A percentile compares a stretch with the other conserved stretches of the same genome.
Conservation (phyloP, 2,113 vertebrate species). For the Sebastes fasciatus region DNA sequence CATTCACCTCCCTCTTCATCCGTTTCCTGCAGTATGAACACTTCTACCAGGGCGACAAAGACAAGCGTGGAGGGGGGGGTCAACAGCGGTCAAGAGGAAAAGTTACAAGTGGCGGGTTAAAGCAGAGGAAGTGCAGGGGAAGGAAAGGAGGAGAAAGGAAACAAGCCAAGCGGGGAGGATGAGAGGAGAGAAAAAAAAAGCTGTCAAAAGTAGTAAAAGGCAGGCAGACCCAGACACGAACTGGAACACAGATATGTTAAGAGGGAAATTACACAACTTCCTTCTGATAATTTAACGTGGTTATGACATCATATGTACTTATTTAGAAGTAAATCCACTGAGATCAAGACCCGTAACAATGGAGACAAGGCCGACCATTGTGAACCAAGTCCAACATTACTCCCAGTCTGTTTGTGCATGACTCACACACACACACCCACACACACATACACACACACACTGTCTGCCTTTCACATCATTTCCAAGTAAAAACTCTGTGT, state of each 20-base stretch:
- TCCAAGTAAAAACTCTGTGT: background rate
- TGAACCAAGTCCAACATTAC: background rate
- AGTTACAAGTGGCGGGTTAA: background rate
- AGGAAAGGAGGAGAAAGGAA: constrained; percentile 46
- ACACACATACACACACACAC: background rate
- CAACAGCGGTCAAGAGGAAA: background rate
- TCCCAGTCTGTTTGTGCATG: background rate
- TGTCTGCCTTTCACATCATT: background rate
- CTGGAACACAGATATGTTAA: background rate
- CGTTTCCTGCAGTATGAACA: constrained; percentile 95
- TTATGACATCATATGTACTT: constrained; percentile 26
- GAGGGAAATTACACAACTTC: constrained; percentile 40
- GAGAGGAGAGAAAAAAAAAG: constrained; percentile 6
- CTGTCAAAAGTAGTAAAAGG: constrained; percentile 2
- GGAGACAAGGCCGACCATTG: constrained; percentile 13
- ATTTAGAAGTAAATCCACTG: constrained; percentile 8
- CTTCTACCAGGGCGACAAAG: constrained; percentile 84
- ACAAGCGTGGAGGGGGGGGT: background rate
- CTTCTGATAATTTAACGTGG: background rate
- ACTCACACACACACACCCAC: background rate
- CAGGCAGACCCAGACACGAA: constrained; percentile 14
- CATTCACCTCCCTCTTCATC: constrained; percentile 88
- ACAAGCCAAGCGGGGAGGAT: constrained; percentile 25
- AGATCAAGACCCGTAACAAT: constrained; percentile 40
- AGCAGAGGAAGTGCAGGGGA: constrained; percentile 27